Base-by-base conservation (phyloP, 2,797 vertebrate species). In the Syngnathus rostellatus region DNA sequence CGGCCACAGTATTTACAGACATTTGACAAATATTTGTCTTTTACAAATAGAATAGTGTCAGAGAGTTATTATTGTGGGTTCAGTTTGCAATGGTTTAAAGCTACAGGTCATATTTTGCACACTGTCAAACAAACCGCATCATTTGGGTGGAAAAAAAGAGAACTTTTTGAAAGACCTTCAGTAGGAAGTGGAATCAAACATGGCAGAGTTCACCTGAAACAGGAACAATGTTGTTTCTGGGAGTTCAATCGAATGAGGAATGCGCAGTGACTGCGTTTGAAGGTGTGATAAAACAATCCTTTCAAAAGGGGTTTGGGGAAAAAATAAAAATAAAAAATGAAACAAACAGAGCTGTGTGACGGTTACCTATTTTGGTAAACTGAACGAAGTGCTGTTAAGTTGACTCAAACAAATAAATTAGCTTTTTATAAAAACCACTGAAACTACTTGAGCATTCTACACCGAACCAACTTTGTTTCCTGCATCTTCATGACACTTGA, bases 341-440 rank as follows among this genome's bases (percentile, higher is more conserved):
- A 84, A 84, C 74, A 59, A 68, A 74, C 72, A 77, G 80, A 81
- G 80, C 73, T 72, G 82, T 86, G 90, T 89, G 84, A 88, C 85
- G 82, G 83, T 65, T 71, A 78, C 84, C 89, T 91, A 90, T 92
- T 92, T 92, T 87, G 77, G 82, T 82, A 83, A 83, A 88, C 85
- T 87, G 90, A 91, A 90, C 89, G 91, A 91, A 92, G 88, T 87
- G 87, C 84, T 79, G 89, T 86, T 86, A 72, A 83, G 89, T 89
- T 91, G 89, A 92, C 88, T 89, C 90, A 90, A 90, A 91, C 88
- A 91, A 91, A 92, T 89, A 91, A 82, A 89, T 87, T 84, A 85
- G 85, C 90, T 91, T 92, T 91, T 91, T 89, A 91, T 92, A 88
- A 90, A 62, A 91, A 91, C 88, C 90, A 87, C 90, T 89, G 84